phyloP scores from a whole-genome alignment of 35 echinoderm and acorn worm species.

The Heliocidaris erythrogramma region DNA sequence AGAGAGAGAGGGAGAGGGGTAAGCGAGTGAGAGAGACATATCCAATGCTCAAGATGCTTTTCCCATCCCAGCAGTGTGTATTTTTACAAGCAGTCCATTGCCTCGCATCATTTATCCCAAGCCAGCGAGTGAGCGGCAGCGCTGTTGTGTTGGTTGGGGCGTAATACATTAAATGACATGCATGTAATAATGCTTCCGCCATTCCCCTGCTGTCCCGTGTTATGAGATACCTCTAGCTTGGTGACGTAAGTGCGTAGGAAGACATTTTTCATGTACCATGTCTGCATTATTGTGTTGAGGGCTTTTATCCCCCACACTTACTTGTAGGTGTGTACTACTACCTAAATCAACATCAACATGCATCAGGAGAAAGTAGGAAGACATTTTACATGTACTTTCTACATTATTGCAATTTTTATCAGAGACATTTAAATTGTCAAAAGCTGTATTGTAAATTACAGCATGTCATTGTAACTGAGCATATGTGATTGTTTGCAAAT shows the following conservation, averaged over 20 bases:
- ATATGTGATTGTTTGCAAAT: too few species aligned
- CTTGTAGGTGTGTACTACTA: too few species aligned
- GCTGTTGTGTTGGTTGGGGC: neutral
- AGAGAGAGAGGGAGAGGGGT: too few species aligned
- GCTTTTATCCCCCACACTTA: too few species aligned
- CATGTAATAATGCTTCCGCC: constrained; percentile 2
- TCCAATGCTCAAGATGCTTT: neutral
- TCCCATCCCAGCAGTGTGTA: neutral
- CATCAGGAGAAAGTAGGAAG: too few species aligned
- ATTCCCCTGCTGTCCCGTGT: neutral
- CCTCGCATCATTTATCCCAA: neutral
- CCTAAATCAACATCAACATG: too few species aligned
- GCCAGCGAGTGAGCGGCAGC: neutral
- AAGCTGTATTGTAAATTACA: too few species aligned
- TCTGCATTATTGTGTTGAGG: too few species aligned
- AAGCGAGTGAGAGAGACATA: neutral
- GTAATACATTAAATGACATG: neutral
- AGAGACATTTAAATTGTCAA: too few species aligned
- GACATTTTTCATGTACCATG: neutral
- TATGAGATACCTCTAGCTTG: neutral
- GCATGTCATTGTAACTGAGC: too few species aligned
- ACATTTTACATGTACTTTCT: too few species aligned
- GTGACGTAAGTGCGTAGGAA: neutral
- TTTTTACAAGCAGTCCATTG: neutral
- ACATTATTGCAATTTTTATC: too few species aligned